Percentiles rank a stretch among this genome's conserved stretches.
Evolutionary conservation across 2,888 invertebrate genomes (phyloP).

Genomic region (Athalia cordata): DNA sequence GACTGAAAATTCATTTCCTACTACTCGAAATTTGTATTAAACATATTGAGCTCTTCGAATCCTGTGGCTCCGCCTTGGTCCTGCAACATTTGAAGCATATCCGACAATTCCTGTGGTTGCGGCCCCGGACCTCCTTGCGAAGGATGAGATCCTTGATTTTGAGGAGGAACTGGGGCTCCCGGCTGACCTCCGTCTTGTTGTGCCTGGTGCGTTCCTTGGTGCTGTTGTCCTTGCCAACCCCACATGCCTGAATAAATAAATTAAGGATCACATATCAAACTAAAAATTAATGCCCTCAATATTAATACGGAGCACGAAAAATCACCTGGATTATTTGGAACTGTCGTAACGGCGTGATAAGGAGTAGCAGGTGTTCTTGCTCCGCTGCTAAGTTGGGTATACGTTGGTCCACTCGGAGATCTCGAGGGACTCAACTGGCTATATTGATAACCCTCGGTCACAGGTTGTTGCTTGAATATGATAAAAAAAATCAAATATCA

Average conservation of each 20-base stretch:
- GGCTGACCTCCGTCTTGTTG: slow-evolving; percentile 68
- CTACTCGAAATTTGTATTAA: slow-evolving; percentile 87
- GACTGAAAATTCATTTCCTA: slow-evolving; percentile 44
- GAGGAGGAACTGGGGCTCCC: slow-evolving; percentile 65
- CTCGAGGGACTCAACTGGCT: slow-evolving; percentile 86
- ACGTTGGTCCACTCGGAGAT: slow-evolving; percentile 89
- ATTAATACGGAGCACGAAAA: neutral
- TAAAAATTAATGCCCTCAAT: neutral
- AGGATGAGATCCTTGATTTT: slow-evolving; percentile 67
- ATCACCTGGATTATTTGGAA: slow-evolving; percentile 72
- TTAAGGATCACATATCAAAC: slow-evolving; percentile 1
- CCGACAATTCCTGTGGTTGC: slow-evolving; percentile 88
- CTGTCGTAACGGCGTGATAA: slow-evolving; percentile 75
- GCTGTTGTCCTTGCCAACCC: slow-evolving; percentile 81
- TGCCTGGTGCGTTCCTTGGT: slow-evolving; percentile 60
- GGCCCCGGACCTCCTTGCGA: slow-evolving; percentile 77
- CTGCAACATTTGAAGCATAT: slow-evolving; percentile 92
- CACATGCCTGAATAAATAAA: slow-evolving; percentile 79
- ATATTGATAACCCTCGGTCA: slow-evolving; percentile 83
- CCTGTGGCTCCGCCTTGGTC: slow-evolving; percentile 88
- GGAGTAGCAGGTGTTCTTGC: slow-evolving; percentile 75
- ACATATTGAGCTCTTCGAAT: slow-evolving; percentile 95
- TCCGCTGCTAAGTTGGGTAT: slow-evolving; percentile 85
- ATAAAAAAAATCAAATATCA: slow-evolving; percentile 2
- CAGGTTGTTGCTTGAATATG: slow-evolving; percentile 75